Conservation (phyloP, 2,888 invertebrate genomes). For the Cepaea hortensis region DNA sequence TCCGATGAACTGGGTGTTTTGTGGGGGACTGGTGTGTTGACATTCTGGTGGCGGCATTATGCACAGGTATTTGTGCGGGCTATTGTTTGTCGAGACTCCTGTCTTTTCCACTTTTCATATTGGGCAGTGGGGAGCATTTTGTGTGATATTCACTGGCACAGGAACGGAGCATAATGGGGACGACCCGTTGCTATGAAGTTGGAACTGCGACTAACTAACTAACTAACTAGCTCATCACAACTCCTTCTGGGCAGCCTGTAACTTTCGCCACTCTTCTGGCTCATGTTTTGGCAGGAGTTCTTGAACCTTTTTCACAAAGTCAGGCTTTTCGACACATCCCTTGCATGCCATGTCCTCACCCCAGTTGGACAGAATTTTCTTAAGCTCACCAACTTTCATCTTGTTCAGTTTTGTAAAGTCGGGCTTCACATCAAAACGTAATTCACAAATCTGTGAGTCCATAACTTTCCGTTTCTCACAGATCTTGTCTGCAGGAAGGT, state of each 20-base stretch:
- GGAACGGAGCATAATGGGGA: too few relatives aligned
- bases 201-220: too few relatives aligned
- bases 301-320: slow-evolving; percentile 96
- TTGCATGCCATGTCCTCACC: slow-evolving; percentile 90
- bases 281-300: slow-evolving; percentile 92
- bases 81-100: too few relatives aligned
- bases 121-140: too few relatives aligned
- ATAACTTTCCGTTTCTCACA: slow-evolving; percentile 93
- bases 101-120: too few relatives aligned
- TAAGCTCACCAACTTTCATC: slow-evolving; percentile 96
- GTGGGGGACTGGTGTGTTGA: too few relatives aligned
- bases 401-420: slow-evolving; percentile 98
- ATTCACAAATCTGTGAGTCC: slow-evolving; percentile 96
- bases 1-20: too few relatives aligned
- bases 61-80: neutral
- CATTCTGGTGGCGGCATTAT: neutral
- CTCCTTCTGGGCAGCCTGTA: slow-evolving; percentile 50
- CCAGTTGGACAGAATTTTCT: slow-evolving; percentile 98
- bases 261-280: slow-evolving; percentile 84
- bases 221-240: slow-evolving; percentile 45
- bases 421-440: slow-evolving; percentile 92
- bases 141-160: too few relatives aligned
- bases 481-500: slow-evolving; percentile 94
- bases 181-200: too few relatives aligned
- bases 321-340: slow-evolving; percentile 98